Evolutionary conservation across 2,888 invertebrate genomes (phyloP).

Genomic region (Nyleta sp.): DNA sequence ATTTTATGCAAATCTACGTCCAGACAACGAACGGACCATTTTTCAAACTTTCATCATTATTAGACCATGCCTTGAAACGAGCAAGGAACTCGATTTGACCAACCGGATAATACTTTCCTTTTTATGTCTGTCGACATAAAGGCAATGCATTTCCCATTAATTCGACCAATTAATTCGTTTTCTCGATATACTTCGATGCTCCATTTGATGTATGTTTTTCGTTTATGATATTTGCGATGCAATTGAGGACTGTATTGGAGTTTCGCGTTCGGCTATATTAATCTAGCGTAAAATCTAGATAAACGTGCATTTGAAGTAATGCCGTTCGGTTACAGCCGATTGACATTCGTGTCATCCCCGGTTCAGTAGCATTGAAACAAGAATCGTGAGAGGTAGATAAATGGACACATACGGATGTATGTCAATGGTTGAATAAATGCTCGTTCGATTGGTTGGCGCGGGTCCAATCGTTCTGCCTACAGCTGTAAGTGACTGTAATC

Average conservation of each 20-base stretch:
- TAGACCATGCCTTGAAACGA: too few species aligned
- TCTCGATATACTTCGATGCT: constrained; percentile 1
- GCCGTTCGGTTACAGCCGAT: constrained; percentile 54
- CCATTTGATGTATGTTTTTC: too few species aligned
- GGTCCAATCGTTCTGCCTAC: constrained; percentile 58
- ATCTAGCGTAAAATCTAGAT: constrained; percentile 57
- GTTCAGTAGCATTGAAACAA: constrained; percentile 54
- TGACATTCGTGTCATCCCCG: constrained; percentile 64
- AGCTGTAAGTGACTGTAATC: constrained; percentile 66
- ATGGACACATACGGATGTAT: constrained; percentile 53
- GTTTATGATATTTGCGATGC: background rate
- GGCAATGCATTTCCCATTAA: too few species aligned
- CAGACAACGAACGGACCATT: background rate
- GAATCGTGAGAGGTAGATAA: constrained; percentile 60
- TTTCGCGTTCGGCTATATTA: constrained; percentile 20
- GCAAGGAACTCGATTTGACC: too few species aligned
- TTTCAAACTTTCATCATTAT: background rate
- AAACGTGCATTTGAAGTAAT: constrained; percentile 53
- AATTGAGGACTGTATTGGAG: background rate
- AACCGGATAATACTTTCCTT: too few species aligned
- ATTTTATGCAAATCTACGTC: constrained; percentile 36
- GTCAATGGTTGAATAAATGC: constrained; percentile 62
- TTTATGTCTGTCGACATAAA: too few species aligned
- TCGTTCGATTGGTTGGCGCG: constrained; percentile 58
- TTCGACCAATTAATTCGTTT: too few species aligned